A percentile compares a stretch with the other conserved stretches of the same genome.
Evolutionary conservation across 2,797 vertebrate genomes (phyloP).

Genomic region (Varecia variegata): DNA sequence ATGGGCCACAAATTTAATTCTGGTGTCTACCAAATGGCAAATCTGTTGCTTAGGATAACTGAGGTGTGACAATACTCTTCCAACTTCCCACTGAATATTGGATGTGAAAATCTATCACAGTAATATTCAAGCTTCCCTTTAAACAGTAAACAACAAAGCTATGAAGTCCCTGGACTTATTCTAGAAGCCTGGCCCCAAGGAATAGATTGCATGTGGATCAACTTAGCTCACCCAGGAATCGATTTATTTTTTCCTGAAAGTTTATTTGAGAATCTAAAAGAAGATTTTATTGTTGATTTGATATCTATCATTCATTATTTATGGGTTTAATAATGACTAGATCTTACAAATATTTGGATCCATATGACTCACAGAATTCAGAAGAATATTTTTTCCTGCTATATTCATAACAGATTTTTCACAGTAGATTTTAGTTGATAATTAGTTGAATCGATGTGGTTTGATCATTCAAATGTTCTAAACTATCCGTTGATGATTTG

Average conservation of each 20-base stretch:
- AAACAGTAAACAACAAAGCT: neutral
- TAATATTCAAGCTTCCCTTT: neutral
- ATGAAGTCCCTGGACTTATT: neutral
- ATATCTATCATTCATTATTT: neutral
- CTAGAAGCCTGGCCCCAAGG: neutral
- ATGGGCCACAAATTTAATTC: neutral
- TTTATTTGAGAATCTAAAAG: neutral
- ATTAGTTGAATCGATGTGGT: neutral
- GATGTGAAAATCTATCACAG: neutral
- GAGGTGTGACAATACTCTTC: neutral
- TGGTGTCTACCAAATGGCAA: neutral
- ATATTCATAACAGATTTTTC: neutral
- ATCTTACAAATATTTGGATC: neutral
- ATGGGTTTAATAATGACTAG: neutral
- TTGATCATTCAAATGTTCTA: neutral
- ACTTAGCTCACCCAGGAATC: neutral
- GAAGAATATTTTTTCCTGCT: neutral
- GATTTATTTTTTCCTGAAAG: neutral
- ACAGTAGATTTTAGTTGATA: neutral
- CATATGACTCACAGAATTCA: neutral
- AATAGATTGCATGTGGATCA: fast-evolving
- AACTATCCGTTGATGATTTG: neutral
- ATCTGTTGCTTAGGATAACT: neutral
- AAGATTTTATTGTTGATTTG: neutral
- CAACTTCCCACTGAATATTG: neutral